Conservation (phyloP, 2,888 invertebrate genomes). For the Aspidiotus destructor region DNA sequence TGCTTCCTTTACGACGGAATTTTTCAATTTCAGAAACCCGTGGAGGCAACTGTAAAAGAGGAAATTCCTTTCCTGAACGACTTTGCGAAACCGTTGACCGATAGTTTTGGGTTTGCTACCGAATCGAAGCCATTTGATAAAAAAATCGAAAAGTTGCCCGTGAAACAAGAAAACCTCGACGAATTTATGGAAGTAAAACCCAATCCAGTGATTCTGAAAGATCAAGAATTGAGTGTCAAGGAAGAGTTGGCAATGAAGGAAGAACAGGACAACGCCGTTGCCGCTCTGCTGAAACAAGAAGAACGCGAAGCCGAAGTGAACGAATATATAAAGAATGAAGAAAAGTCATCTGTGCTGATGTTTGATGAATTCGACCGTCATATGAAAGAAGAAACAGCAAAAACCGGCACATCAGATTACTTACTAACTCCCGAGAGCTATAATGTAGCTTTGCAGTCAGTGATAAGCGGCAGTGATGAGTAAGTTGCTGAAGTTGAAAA, state of each 20-base stretch:
- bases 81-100: not conserved
- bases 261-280: slow-evolving; percentile 25
- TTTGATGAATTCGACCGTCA: slow-evolving; percentile 26
- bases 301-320: slow-evolving; percentile 24
- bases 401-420: slow-evolving; percentile 10
- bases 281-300: slow-evolving; percentile 23
- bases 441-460: slow-evolving; percentile 24
- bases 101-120: slow-evolving; percentile 10
- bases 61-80: not conserved
- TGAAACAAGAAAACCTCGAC: slow-evolving; percentile 7
- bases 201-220: not conserved
- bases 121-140: not conserved
- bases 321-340: slow-evolving; percentile 27
- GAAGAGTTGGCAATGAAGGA: slow-evolving; percentile 25
- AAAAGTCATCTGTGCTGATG: slow-evolving; percentile 20
- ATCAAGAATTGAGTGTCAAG: slow-evolving; percentile 6
- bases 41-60: slow-evolving; percentile 5
- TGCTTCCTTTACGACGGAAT: not conserved
- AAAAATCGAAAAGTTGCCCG: not conserved
- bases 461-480: slow-evolving; percentile 1
- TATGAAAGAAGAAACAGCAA: slow-evolving; percentile 1
- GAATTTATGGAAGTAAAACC: slow-evolving; percentile 13
- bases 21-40: slow-evolving; percentile 10
- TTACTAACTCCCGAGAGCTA: slow-evolving; percentile 22
- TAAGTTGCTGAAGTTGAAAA: not conserved